These are phyloP conservation scores for Amphibalanus amphitrite DNA, from an alignment of 1,140 invertebrate species.

Conservation along the genomic window DNA sequence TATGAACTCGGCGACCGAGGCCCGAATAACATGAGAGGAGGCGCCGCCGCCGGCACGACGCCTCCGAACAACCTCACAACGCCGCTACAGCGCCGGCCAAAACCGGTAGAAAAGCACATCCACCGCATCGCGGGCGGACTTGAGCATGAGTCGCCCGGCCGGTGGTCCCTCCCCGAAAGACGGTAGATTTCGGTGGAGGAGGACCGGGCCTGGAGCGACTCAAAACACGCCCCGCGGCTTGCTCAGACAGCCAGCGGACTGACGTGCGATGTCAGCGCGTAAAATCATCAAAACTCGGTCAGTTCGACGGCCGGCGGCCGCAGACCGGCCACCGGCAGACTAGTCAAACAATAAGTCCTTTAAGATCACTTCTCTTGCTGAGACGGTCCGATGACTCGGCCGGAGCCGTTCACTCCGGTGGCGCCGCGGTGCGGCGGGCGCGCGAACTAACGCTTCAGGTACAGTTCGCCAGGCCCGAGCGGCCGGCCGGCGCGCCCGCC, in stretches of 20 bases:
- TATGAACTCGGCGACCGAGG: not conserved
- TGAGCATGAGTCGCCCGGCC: not conserved
- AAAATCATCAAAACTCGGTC: not conserved
- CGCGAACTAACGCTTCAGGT: conserved; percentile 1
- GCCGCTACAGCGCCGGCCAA: not conserved
- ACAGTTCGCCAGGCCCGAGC: not conserved
- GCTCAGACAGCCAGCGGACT: not conserved
- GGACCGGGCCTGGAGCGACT: not conserved
- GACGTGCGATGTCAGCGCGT: not conserved
- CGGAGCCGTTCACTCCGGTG: not conserved
- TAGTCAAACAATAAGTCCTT: not conserved
- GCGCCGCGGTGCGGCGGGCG: no score
- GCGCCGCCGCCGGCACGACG: no score
- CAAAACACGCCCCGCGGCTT: not conserved
- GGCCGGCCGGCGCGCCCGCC: not conserved
- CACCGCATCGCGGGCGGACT: not conserved
- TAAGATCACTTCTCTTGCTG: not conserved
- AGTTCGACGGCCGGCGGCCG: no score
- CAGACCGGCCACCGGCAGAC: not conserved
- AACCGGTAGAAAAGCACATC: not conserved
- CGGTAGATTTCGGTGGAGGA: not conserved
- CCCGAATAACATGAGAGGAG: not conserved
- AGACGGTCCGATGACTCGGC: not conserved
- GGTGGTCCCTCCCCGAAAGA: not conserved
- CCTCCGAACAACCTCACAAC: not conserved